Conservation (phyloP, 2,797 vertebrate species). For the Karalla daura region DNA sequence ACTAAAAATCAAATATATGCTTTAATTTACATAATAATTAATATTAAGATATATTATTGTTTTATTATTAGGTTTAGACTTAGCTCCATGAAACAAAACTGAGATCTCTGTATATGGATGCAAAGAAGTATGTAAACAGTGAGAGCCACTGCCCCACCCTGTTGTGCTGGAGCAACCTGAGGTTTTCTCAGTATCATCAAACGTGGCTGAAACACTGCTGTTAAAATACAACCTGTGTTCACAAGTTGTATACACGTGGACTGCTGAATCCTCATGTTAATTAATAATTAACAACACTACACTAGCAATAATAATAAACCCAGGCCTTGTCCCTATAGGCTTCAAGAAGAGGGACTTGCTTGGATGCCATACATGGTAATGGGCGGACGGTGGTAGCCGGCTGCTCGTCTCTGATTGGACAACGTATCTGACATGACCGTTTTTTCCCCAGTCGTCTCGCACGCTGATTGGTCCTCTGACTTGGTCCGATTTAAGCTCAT, state of each 20-base stretch:
- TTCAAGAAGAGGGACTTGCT: slow-evolving; percentile 18
- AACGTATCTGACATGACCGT: slow-evolving; percentile 75
- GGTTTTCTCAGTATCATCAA: not conserved
- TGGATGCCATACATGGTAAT: slow-evolving; percentile 68
- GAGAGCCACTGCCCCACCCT: slow-evolving; percentile 29
- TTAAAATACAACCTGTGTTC: not conserved
- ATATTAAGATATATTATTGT: too few relatives aligned
- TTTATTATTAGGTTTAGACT: not conserved
- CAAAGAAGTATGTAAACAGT: slow-evolving; percentile 1
- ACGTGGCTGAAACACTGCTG: not conserved
- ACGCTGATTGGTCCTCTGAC: slow-evolving; percentile 74
- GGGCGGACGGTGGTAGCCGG: slow-evolving; percentile 57
- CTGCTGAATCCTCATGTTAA: slow-evolving; percentile 1
- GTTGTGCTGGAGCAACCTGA: not conserved
- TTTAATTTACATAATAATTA: too few relatives aligned
- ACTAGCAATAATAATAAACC: not conserved
- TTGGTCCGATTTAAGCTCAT: slow-evolving; percentile 85
- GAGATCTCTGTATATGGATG: not conserved
- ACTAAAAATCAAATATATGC: too few relatives aligned
- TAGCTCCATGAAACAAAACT: not conserved
- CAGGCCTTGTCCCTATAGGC: not conserved
- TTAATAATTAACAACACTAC: slow-evolving; percentile 18
- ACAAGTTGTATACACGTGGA: slow-evolving; percentile 14
- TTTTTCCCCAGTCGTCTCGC: slow-evolving; percentile 23
- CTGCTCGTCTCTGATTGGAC: slow-evolving; percentile 73